Evolutionary conservation across 2,113 vertebrate species (phyloP).

Genomic region (Zingel zingel): DNA sequence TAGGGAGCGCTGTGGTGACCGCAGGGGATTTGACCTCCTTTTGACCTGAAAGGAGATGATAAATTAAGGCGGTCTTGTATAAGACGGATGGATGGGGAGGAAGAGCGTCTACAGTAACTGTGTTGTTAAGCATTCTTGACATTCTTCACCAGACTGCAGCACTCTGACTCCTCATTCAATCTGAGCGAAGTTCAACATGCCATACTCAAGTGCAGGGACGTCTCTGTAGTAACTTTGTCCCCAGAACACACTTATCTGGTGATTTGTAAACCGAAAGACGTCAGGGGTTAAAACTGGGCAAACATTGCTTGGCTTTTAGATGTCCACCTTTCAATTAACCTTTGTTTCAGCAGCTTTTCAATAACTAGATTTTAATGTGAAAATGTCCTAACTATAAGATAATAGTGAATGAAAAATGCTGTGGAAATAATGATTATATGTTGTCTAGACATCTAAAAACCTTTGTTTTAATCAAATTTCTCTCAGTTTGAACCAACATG

Average conservation of each 20-base stretch:
- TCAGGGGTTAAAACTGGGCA: background rate
- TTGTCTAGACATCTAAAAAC: background rate
- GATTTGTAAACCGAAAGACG: background rate
- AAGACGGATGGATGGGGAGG: slow-evolving; percentile 42
- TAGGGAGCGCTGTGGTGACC: slow-evolving; percentile 62
- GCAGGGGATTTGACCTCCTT: slow-evolving; percentile 71
- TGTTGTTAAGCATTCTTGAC: slow-evolving; percentile 73
- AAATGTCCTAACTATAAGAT: background rate
- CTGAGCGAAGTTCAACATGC: slow-evolving; percentile 44
- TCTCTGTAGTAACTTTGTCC: slow-evolving; percentile 15
- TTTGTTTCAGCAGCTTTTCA: background rate
- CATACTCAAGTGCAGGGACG: slow-evolving; percentile 19
- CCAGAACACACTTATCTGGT: background rate
- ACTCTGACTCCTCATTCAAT: slow-evolving; percentile 43
- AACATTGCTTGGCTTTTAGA: background rate
- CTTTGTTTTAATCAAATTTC: background rate
- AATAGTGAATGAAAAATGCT: background rate
- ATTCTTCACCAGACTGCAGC: slow-evolving; percentile 54
- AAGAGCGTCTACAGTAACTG: slow-evolving; percentile 59
- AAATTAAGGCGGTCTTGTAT: slow-evolving; percentile 33
- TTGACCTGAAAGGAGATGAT: slow-evolving; percentile 72
- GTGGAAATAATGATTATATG: background rate
- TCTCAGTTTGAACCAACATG: background rate
- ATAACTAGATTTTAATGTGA: background rate
- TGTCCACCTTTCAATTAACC: background rate